phyloP scores from a whole-genome alignment of 2,113 vertebrate species.

The Zingel zingel region DNA sequence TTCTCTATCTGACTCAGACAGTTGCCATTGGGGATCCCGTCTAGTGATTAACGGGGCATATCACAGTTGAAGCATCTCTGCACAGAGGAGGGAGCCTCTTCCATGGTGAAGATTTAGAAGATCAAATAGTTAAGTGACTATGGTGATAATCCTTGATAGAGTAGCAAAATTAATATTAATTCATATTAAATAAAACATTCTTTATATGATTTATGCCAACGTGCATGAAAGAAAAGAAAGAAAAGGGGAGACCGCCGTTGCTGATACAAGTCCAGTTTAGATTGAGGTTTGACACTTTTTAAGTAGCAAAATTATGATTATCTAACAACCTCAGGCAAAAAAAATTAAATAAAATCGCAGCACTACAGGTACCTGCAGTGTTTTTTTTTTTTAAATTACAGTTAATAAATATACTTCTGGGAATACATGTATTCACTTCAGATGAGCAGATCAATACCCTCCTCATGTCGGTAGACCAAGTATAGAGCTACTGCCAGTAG shows the following conservation, averaged over 20 bases:
- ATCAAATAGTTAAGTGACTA: not conserved
- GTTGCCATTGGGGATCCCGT: constrained; percentile 32
- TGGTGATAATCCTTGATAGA: not conserved
- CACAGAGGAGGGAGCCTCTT: constrained; percentile 36
- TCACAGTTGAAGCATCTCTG: constrained; percentile 29
- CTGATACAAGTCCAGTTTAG: too few relatives aligned
- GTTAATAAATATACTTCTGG: too few relatives aligned
- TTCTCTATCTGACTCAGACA: constrained; percentile 39
- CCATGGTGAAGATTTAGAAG: not conserved
- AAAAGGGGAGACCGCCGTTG: too few relatives aligned
- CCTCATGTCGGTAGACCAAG: not conserved
- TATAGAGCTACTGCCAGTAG: not conserved
- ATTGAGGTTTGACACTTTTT: too few relatives aligned
- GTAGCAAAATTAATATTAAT: constrained; percentile 1
- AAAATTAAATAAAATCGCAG: too few relatives aligned
- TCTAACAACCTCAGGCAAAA: too few relatives aligned
- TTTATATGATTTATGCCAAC: not conserved
- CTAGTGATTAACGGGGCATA: constrained; percentile 61
- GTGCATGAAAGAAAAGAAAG: not conserved
- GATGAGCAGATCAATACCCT: not conserved
- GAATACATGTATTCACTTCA: too few relatives aligned
- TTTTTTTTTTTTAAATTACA: too few relatives aligned
- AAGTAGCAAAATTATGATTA: too few relatives aligned
- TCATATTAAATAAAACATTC: not conserved
- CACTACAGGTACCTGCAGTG: too few relatives aligned